Conservation (phyloP, 2,113 vertebrate species). For the Podarcis cretensis region DNA sequence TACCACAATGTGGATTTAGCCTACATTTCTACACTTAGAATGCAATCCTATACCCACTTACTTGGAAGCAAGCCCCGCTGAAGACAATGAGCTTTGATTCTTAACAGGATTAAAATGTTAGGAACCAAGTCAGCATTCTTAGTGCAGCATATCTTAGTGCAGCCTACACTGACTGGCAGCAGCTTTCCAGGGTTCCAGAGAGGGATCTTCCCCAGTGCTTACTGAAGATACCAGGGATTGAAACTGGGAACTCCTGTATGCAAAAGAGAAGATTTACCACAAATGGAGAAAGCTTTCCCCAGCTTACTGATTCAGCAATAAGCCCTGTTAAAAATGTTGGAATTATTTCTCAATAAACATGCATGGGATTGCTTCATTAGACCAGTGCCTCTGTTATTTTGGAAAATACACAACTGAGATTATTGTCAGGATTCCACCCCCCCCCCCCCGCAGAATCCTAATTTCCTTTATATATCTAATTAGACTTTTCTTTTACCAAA, state of each 20-base stretch:
- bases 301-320: no score
- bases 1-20: neutral
- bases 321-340: neutral
- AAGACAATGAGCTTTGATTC: no score
- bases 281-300: neutral
- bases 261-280: neutral
- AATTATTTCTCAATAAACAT: neutral
- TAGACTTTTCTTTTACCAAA: neutral
- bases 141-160: no score
- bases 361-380: neutral
- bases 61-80: no score
- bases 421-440: neutral
- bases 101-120: no score
- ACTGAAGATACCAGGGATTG: neutral
- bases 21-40: neutral
- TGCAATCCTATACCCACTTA: neutral
- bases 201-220: neutral
- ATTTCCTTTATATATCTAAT: neutral
- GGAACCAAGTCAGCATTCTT: no score
- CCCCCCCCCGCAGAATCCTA: neutral
- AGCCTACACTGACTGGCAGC: neutral
- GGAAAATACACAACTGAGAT: neutral
- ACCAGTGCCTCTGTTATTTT: neutral
- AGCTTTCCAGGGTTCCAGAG: neutral
- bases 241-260: neutral